Evolutionary conservation across 2,888 invertebrate species (phyloP).

Genomic region (Oconnorella tubifera): DNA sequence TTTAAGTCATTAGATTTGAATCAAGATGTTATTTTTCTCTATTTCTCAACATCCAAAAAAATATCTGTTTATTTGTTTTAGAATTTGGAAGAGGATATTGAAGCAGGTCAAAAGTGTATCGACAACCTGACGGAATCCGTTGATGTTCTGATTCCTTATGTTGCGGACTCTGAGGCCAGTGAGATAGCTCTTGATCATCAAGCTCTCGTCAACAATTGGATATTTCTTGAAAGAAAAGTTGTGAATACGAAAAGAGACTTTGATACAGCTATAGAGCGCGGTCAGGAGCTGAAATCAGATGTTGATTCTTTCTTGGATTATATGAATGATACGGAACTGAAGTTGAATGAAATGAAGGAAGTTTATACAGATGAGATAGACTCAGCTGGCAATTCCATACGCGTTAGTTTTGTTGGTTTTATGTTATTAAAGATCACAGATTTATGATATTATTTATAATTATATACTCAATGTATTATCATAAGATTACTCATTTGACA

Average conservation of each 20-base stretch:
- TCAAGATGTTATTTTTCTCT: no score
- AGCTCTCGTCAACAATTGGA: no score
- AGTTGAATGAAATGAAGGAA: constrained; percentile 70
- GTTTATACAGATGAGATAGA: constrained; percentile 78
- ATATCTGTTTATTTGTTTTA: no score
- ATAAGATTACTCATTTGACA: no score
- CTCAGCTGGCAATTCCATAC: constrained; percentile 65
- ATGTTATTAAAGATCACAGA: no score
- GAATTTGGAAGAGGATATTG: not conserved
- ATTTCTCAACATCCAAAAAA: no score
- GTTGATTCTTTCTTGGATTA: constrained; percentile 74
- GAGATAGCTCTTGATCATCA: not conserved
- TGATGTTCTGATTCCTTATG: constrained; percentile 26
- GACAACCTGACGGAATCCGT: not conserved
- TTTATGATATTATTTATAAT: no score
- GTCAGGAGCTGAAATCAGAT: constrained; percentile 68
- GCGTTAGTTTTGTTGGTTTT: constrained; percentile 3
- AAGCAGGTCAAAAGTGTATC: not conserved
- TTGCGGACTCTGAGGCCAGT: not conserved
- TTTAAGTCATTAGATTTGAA: no score
- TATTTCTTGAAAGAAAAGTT: not conserved
- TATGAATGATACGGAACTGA: constrained; percentile 61
- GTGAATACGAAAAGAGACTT: not conserved
- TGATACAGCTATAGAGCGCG: constrained; percentile 41
- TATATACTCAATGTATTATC: no score